These are phyloP conservation scores for Phataginus tetradactyla DNA, from an alignment of 2,797 vertebrate genomes.

Conservation along the genomic window DNA sequence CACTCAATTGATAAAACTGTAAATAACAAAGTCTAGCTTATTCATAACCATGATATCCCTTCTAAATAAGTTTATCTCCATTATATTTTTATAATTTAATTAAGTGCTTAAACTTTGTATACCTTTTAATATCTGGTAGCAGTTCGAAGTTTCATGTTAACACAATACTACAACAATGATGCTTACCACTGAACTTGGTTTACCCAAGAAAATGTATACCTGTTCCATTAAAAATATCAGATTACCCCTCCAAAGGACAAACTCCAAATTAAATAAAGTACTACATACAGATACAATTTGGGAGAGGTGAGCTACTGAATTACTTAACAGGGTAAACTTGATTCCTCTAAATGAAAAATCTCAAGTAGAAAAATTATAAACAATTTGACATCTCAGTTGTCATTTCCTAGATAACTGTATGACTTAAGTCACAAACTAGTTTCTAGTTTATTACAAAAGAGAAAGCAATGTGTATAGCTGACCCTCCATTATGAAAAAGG, in stretches of 20 bases:
- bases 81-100: conserved; percentile 37
- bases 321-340: conserved; percentile 17
- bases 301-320: neutral
- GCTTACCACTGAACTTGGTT: conserved; percentile 26
- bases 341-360: conserved; percentile 46
- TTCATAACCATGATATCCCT: conserved; percentile 3
- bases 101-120: conserved; percentile 48
- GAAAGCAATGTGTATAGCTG: neutral
- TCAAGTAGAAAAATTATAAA: conserved; percentile 51
- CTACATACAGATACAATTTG: neutral
- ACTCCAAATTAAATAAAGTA: conserved; percentile 27
- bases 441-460: conserved; percentile 51
- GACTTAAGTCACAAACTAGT: conserved; percentile 46
- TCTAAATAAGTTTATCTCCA: neutral
- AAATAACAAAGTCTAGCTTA: conserved; percentile 29
- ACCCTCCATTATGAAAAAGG: conserved; percentile 9
- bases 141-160: conserved; percentile 37
- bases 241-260: conserved; percentile 44
- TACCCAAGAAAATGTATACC: neutral
- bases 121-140: conserved; percentile 47
- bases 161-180: neutral
- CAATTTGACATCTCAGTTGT: conserved; percentile 32
- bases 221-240: conserved; percentile 45
- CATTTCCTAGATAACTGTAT: conserved; percentile 16
- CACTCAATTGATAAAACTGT: conserved; percentile 31